A percentile compares a stretch with the other conserved stretches of the same genome.
Conservation (phyloP, 2,113 vertebrate species). For the Gasterosteus nipponicus region DNA sequence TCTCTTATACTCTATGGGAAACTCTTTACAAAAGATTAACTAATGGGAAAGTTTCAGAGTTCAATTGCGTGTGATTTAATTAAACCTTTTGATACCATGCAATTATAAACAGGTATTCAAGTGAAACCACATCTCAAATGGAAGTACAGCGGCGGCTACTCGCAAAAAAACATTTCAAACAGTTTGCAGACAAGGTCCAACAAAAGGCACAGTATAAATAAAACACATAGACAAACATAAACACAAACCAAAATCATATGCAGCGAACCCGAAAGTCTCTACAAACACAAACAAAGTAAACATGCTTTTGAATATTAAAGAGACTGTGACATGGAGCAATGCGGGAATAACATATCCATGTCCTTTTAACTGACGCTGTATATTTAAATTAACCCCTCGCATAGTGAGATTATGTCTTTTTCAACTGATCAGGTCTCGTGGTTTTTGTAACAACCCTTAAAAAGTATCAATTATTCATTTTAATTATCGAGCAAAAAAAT, state of each 20-base stretch:
- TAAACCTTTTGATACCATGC: neutral
- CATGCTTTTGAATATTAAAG: neutral
- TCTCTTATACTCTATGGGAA: conserved; percentile 4
- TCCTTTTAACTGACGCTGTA: neutral
- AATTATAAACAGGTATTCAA: neutral
- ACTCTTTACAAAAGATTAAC: conserved; percentile 12
- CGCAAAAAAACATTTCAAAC: neutral
- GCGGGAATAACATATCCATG: neutral
- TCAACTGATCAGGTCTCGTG: neutral
- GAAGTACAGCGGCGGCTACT: neutral
- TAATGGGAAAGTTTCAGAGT: conserved; percentile 10
- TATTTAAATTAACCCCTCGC: neutral
- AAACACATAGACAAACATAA: neutral
- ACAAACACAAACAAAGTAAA: neutral
- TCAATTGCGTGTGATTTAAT: neutral
- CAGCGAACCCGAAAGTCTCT: neutral
- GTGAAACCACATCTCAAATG: neutral
- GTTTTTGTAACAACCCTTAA: too few relatives aligned
- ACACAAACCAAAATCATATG: neutral
- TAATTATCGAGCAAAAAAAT: neutral
- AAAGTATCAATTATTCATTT: neutral
- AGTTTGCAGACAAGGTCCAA: neutral
- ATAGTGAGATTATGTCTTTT: neutral
- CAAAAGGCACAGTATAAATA: neutral
- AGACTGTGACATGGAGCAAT: neutral